These are phyloP conservation scores for Aphelenchoides avenae DNA, from an alignment of 1,140 invertebrate genomes.

Conservation along the genomic window DNA sequence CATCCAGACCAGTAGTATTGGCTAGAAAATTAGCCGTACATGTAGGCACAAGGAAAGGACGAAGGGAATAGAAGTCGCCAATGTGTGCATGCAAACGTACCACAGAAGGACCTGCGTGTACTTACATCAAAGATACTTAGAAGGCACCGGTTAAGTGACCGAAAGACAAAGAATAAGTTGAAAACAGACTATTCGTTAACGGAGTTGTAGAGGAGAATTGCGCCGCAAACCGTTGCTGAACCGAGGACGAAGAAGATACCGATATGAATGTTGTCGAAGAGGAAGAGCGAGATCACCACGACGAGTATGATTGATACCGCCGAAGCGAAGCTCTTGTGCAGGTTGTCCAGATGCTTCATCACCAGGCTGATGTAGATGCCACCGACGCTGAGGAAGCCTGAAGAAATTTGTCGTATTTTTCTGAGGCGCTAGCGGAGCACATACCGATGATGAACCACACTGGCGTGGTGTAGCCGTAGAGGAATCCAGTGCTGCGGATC, in stretches of 20 bases:
- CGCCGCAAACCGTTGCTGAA: slow-evolving; percentile 44
- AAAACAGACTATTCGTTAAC: slow-evolving; percentile 53
- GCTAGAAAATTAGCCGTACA: too few species aligned
- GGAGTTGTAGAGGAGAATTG: slow-evolving; percentile 55
- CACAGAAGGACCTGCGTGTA: too few species aligned
- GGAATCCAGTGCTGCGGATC: slow-evolving; percentile 45
- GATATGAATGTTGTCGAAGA: slow-evolving; percentile 45
- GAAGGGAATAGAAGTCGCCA: too few species aligned
- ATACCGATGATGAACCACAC: slow-evolving; percentile 52
- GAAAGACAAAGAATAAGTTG: too few species aligned
- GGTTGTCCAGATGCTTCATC: slow-evolving; percentile 59
- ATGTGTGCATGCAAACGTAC: too few species aligned
- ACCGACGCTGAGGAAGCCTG: slow-evolving; percentile 51
- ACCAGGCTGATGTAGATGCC: slow-evolving; percentile 58
- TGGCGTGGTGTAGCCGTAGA: slow-evolving; percentile 47
- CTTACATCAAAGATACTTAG: too few species aligned
- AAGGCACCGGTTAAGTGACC: too few species aligned
- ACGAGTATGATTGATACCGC: slow-evolving; percentile 57
- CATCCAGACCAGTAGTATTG: too few species aligned
- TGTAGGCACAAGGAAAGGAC: too few species aligned
- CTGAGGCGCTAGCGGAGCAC: slow-evolving; percentile 3
- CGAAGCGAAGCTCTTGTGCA: slow-evolving; percentile 58
- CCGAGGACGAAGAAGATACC: slow-evolving; percentile 51
- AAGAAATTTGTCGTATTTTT: slow-evolving; percentile 20
- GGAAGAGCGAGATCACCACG: slow-evolving; percentile 46